These are phyloP conservation scores for Hesperophylax magnus DNA, from an alignment of 1,140 invertebrate species.

Conservation along the genomic window DNA sequence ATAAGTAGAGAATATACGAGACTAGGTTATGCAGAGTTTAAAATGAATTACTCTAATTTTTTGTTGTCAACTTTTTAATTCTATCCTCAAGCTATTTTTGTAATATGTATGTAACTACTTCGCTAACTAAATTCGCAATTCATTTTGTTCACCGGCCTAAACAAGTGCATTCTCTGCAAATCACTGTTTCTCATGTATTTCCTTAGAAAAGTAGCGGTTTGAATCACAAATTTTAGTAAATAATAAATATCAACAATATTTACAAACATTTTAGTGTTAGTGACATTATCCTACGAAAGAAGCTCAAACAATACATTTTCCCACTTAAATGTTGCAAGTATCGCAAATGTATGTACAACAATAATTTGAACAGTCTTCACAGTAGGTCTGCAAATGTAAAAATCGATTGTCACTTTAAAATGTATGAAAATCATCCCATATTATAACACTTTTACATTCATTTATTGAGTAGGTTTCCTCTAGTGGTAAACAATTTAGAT, in stretches of 20 bases:
- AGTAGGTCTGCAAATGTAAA: constrained; percentile 13
- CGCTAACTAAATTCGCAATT: too few relatives aligned
- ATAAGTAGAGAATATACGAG: too few relatives aligned
- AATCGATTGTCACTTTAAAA: constrained; percentile 15
- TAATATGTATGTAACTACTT: too few relatives aligned
- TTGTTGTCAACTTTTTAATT: too few relatives aligned
- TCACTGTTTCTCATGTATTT: too few relatives aligned
- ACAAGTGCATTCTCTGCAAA: too few relatives aligned
- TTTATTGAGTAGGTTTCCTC: not conserved
- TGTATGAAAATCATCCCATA: not conserved
- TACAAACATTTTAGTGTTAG: constrained; percentile 24
- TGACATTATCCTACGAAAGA: constrained; percentile 7
- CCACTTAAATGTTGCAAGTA: constrained; percentile 2
- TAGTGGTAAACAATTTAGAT: too few relatives aligned
- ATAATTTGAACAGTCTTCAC: constrained; percentile 16
- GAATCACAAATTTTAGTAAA: not conserved
- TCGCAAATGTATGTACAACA: constrained; percentile 21
- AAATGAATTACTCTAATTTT: too few relatives aligned
- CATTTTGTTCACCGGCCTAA: too few relatives aligned
- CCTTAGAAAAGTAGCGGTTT: too few relatives aligned
- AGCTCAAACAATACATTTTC: not conserved
- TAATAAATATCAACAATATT: constrained; percentile 6
- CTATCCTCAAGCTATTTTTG: too few relatives aligned
- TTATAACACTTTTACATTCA: constrained; percentile 8
- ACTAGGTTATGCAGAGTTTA: too few relatives aligned